phyloP scores from a whole-genome alignment of 2,888 invertebrate species.

The Orgyia antiqua region DNA sequence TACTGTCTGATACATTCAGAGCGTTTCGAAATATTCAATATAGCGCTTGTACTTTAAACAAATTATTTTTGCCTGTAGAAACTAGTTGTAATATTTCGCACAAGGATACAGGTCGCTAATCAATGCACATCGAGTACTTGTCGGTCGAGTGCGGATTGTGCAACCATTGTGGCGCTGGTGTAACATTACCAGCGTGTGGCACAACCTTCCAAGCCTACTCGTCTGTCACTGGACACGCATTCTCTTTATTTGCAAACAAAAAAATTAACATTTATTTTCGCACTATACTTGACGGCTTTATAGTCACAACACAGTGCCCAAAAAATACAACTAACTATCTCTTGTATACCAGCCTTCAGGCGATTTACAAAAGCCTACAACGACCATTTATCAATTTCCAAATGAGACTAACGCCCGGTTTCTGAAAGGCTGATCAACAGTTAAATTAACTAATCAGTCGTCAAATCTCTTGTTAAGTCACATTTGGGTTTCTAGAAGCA shows the following conservation, averaged over 20 bases:
- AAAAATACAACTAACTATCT: constrained; percentile 1
- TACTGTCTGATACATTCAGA: no score
- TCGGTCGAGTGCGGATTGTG: constrained; percentile 26
- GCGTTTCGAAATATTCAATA: no score
- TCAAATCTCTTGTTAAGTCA: no score
- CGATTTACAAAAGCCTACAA: constrained; percentile 7
- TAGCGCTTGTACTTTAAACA: no score
- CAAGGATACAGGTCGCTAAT: constrained; percentile 25
- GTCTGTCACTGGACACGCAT: constrained; percentile 16
- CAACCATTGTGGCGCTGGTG: constrained; percentile 20
- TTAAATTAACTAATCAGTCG: no score
- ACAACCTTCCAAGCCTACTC: constrained; percentile 17
- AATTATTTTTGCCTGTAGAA: no score
- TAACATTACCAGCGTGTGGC: constrained; percentile 15
- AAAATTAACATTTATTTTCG: no score
- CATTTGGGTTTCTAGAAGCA: no score
- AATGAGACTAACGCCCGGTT: no score
- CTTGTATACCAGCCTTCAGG: constrained; percentile 12
- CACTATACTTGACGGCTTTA: no score
- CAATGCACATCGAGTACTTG: constrained; percentile 33
- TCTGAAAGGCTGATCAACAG: no score
- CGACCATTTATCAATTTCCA: constrained; percentile 19
- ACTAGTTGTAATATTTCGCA: constrained; percentile 11
- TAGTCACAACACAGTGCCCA: not conserved
- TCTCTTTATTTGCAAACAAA: no score